Conservation (phyloP, 2,888 invertebrate species). For the Lasioglossum villosulum region DNA sequence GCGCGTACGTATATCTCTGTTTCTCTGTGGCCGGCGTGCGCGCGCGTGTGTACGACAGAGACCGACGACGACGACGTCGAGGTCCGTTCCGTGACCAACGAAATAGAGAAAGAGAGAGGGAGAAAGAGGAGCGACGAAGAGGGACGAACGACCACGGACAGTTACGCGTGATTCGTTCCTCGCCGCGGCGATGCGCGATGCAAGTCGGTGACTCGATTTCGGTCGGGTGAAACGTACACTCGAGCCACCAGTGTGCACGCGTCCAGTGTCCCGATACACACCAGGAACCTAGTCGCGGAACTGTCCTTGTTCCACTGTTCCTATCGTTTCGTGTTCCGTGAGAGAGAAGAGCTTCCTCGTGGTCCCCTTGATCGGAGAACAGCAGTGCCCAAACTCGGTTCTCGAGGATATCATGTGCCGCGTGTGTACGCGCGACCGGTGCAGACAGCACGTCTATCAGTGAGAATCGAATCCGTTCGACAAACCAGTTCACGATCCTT, state of each 20-base stretch:
- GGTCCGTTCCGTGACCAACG: slow-evolving; percentile 14
- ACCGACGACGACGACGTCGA: slow-evolving; percentile 7
- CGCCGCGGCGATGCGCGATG: slow-evolving; percentile 69
- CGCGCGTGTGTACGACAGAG: slow-evolving; percentile 9
- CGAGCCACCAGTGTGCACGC: slow-evolving; percentile 56
- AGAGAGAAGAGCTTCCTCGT: background rate
- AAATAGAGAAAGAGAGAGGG: slow-evolving; percentile 7
- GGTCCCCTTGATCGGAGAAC: background rate
- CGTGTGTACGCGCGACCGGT: slow-evolving; percentile 57
- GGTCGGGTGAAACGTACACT: slow-evolving; percentile 54
- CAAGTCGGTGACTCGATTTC: slow-evolving; percentile 71
- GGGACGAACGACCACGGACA: slow-evolving; percentile 51
- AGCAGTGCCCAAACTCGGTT: background rate
- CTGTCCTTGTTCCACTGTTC: background rate
- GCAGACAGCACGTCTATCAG: slow-evolving; percentile 28
- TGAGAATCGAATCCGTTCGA: background rate
- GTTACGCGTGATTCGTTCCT: slow-evolving; percentile 71
- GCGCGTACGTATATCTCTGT: slow-evolving; percentile 22
- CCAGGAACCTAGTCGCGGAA: slow-evolving; percentile 1
- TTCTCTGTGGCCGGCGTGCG: slow-evolving; percentile 1
- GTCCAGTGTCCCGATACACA: slow-evolving; percentile 51
- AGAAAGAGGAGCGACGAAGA: slow-evolving; percentile 15
- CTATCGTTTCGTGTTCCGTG: background rate
- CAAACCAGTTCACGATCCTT: background rate
- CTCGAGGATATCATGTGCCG: slow-evolving; percentile 56